Evolutionary conservation across 2,888 invertebrate genomes (phyloP).

Genomic region (Selenia dentaria): DNA sequence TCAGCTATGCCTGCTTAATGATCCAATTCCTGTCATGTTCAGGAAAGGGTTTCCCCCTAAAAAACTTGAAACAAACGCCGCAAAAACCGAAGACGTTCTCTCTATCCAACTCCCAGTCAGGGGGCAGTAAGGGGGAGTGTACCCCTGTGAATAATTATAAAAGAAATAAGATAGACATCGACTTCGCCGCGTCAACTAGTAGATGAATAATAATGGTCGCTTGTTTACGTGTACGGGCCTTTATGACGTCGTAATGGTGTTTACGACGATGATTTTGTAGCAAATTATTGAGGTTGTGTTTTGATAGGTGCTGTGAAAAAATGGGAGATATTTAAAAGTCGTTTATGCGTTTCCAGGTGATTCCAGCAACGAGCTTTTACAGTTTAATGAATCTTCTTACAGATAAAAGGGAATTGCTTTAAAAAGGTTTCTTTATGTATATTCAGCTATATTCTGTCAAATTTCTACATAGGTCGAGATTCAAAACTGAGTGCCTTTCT

Average conservation of each 20-base stretch:
- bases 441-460: too few species aligned
- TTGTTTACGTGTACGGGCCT: conserved; percentile 76
- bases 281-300: conserved; percentile 49
- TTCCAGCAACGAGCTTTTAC: too few species aligned
- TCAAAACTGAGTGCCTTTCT: too few species aligned
- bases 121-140: conserved; percentile 32
- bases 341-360: conserved; percentile 1
- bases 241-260: conserved; percentile 63
- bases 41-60: conserved; percentile 84
- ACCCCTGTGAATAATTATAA: conserved; percentile 82
- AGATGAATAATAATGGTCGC: conserved; percentile 82
- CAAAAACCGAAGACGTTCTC: conserved; percentile 83
- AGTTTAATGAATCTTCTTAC: too few species aligned
- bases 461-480: too few species aligned
- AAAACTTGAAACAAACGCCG: conserved; percentile 84
- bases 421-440: too few species aligned
- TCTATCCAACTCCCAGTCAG: conserved; percentile 58
- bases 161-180: conserved; percentile 85
- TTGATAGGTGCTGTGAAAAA: conserved; percentile 23
- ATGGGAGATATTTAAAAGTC: conserved; percentile 2
- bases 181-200: conserved; percentile 76
- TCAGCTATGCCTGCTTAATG: conserved; percentile 78
- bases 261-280: conserved; percentile 40
- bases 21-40: conserved; percentile 85
- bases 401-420: too few species aligned